Conservation (phyloP, 1,140 invertebrate species). For the Prorops nasuta region DNA sequence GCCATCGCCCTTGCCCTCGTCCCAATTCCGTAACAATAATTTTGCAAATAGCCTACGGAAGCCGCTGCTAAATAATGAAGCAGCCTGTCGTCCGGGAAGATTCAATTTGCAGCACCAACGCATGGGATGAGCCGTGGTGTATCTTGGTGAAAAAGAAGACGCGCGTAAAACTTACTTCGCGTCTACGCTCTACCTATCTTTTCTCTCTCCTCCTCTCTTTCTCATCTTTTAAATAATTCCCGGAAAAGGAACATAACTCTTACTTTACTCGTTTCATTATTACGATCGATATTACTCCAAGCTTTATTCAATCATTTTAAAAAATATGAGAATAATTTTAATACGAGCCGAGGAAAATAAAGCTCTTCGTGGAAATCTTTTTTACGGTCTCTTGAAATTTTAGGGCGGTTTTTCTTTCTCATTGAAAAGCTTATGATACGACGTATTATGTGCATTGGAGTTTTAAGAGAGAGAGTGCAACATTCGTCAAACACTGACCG, state of each 20-base stretch:
- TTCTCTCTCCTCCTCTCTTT: neutral
- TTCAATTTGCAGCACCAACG: constrained; percentile 37
- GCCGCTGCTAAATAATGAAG: constrained; percentile 45
- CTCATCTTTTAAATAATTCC: neutral
- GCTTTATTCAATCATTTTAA: no score
- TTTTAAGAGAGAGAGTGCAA: no score
- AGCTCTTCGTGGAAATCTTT: no score
- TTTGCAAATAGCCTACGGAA: constrained; percentile 43
- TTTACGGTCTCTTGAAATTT: no score
- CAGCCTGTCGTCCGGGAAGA: constrained; percentile 35
- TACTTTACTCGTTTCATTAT: no score
- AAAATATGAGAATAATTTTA: no score
- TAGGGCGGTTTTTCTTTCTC: no score
- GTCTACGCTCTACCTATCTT: constrained; percentile 8
- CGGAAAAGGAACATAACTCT: no score
- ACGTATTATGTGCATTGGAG: no score
- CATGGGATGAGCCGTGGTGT: constrained; percentile 20
- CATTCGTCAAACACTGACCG: constrained; percentile 46
- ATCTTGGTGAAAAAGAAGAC: constrained; percentile 12
- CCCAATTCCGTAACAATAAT: constrained; percentile 46
- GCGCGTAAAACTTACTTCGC: constrained; percentile 9
- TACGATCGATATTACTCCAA: no score
- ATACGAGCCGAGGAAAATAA: no score
- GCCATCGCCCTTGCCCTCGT: constrained; percentile 16
- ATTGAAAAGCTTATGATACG: no score